Percentiles rank a stretch among this genome's conserved stretches.
Conservation (phyloP, 2,797 vertebrate genomes). For the Cygnus olor region DNA sequence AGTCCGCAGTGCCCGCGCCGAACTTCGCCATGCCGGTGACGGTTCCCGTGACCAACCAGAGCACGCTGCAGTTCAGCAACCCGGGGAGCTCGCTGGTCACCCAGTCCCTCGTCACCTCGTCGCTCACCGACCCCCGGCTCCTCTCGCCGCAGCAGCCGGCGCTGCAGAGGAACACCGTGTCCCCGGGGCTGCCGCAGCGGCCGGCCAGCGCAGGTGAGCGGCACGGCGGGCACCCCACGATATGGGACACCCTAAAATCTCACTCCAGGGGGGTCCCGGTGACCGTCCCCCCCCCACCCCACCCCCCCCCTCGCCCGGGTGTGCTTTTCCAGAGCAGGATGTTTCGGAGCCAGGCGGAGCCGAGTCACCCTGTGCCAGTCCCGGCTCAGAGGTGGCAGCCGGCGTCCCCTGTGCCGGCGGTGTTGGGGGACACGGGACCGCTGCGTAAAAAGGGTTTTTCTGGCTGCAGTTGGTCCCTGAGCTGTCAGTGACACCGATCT, state of each 20-base stretch:
- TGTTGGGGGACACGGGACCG: background rate
- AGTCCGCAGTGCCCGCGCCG: conserved; percentile 92
- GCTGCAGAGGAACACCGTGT: conserved; percentile 93
- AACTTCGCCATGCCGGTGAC: conserved; percentile 98
- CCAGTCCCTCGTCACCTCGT: conserved; percentile 92
- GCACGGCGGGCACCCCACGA: no score
- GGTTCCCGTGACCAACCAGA: conserved; percentile 94
- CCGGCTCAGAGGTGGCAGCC: conserved; percentile 17
- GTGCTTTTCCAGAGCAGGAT: background rate
- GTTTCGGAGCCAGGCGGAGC: background rate
- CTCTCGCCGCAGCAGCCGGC: conserved; percentile 92
- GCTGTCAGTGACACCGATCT: background rate
- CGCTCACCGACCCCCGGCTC: conserved; percentile 93
- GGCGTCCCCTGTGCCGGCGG: background rate
- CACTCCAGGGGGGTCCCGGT: background rate
- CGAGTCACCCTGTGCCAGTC: conserved; percentile 17
- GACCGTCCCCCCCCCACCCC: background rate
- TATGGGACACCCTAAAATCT: background rate
- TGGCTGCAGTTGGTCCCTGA: background rate
- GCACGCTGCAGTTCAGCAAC: conserved; percentile 93
- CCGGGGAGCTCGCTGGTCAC: conserved; percentile 90
- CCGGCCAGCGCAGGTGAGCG: conserved; percentile 92
- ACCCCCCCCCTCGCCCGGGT: no score
- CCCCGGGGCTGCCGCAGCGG: conserved; percentile 93
- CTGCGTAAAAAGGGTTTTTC: conserved; percentile 59